Conservation (phyloP, 2,888 invertebrate species). For the Ennomos quercinarius region DNA sequence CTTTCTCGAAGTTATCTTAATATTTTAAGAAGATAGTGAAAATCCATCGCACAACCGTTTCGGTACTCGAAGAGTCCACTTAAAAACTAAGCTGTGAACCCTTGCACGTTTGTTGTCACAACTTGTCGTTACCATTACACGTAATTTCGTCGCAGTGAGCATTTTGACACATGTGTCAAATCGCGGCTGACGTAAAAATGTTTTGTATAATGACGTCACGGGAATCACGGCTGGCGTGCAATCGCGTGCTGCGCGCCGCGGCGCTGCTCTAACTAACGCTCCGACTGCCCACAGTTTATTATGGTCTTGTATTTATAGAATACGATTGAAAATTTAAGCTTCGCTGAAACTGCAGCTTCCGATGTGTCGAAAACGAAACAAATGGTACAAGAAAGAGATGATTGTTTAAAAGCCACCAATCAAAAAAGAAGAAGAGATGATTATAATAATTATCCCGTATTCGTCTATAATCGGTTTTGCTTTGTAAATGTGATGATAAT, state of each 20-base stretch:
- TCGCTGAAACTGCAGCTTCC: constrained; percentile 30
- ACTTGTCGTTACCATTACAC: neutral
- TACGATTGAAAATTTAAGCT: constrained; percentile 46
- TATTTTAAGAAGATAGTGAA: neutral
- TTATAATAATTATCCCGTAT: no score
- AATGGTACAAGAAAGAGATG: constrained; percentile 1
- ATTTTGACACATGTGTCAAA: constrained; percentile 27
- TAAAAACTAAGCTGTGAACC: neutral
- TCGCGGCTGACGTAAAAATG: constrained; percentile 18
- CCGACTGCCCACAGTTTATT: constrained; percentile 49
- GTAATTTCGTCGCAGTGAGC: neutral
- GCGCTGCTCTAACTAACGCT: constrained; percentile 65
- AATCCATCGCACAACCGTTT: neutral
- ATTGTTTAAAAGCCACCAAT: no score
- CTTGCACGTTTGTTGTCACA: constrained; percentile 2
- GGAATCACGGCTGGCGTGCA: constrained; percentile 29
- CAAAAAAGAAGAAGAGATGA: no score
- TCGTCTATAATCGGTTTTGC: no score
- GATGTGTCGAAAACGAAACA: constrained; percentile 11
- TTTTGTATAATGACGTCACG: constrained; percentile 37
- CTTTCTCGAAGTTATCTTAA: constrained; percentile 10
- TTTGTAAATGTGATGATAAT: no score
- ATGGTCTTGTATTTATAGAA: constrained; percentile 74
- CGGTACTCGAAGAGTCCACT: neutral
- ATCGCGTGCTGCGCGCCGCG: constrained; percentile 54